These are phyloP conservation scores for Anoura caudifer DNA, from an alignment of 2,113 vertebrate genomes.

Conservation along the genomic window DNA sequence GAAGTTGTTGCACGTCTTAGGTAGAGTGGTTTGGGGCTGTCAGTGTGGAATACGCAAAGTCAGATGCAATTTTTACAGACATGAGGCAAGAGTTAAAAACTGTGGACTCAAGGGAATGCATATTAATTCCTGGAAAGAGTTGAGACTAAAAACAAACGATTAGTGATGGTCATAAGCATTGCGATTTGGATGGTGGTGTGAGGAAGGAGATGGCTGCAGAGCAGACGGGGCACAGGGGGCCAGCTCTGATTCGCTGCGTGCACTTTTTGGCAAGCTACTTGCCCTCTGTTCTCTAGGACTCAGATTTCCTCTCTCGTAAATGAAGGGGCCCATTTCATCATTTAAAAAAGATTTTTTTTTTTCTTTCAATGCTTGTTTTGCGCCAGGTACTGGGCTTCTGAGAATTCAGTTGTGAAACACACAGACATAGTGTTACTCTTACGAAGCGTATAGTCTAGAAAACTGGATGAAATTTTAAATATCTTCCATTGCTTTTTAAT, in stretches of 20 bases:
- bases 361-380: background rate
- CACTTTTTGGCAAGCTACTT: background rate
- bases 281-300: background rate
- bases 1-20: background rate
- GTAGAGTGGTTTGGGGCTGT: background rate
- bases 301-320: background rate
- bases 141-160: background rate
- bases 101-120: background rate
- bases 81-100: background rate
- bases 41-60: background rate
- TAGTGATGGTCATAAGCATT: background rate
- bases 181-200: background rate
- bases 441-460: background rate
- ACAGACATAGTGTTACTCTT: background rate
- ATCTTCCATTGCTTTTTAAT: background rate
- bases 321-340: background rate
- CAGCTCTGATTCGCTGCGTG: background rate
- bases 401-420: background rate
- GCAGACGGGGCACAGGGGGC: background rate
- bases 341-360: background rate
- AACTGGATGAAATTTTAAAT: background rate
- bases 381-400: background rate
- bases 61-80: background rate
- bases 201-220: background rate
- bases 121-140: conserved; percentile 42